phyloP scores from a whole-genome alignment of 2,797 vertebrate species.

The Karalla daura region DNA sequence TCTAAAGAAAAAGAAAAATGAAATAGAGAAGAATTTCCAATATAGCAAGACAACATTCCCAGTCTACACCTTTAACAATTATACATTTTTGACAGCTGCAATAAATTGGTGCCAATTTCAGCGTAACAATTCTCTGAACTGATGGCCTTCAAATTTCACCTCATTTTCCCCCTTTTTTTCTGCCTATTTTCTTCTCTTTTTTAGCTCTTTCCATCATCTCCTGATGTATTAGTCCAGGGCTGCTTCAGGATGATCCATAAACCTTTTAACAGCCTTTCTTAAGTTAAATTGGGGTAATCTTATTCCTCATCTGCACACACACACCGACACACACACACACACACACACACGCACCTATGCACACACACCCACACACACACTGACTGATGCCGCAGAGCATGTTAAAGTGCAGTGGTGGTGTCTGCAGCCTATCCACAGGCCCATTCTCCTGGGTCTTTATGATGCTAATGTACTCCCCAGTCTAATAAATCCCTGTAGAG shows the following conservation, averaged over 20 bases:
- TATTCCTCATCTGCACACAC: constrained; percentile 71
- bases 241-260: constrained; percentile 78
- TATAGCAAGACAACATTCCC: neutral
- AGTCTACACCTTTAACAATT: neutral
- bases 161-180: constrained; percentile 23
- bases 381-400: constrained; percentile 59
- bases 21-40: too few relatives aligned
- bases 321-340: constrained; percentile 32
- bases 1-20: too few relatives aligned
- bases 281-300: constrained; percentile 81
- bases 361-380: constrained; percentile 37
- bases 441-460: constrained; percentile 85
- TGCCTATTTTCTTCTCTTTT: constrained; percentile 20
- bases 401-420: constrained; percentile 72
- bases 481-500: constrained; percentile 88
- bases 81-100: neutral
- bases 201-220: constrained; percentile 45
- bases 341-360: constrained; percentile 60
- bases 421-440: constrained; percentile 74
- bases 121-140: constrained; percentile 23
- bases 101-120: too few relatives aligned
- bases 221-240: constrained; percentile 67
- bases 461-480: constrained; percentile 87
- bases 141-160: constrained; percentile 37
- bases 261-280: constrained; percentile 79